These are phyloP conservation scores for Sinocyclocheilus grahami DNA, from an alignment of 2,113 vertebrate species.

Conservation along the genomic window DNA sequence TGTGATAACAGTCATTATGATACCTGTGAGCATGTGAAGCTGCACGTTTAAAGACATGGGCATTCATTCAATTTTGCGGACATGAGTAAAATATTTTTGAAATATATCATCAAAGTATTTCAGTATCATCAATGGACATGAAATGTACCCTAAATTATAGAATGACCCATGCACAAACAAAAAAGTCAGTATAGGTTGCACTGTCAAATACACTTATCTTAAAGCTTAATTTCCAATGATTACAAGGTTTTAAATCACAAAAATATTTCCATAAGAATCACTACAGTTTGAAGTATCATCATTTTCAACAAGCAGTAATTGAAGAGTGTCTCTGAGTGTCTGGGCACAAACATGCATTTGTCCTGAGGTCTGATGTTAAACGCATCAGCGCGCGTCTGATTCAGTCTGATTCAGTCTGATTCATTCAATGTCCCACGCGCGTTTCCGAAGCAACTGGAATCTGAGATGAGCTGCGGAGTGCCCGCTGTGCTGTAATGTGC, in stretches of 20 bases:
- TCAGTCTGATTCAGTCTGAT: background rate
- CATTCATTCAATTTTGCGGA: constrained; percentile 1
- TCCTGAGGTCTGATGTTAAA: constrained; percentile 70
- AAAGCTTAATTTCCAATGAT: background rate
- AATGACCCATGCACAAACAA: too few species aligned
- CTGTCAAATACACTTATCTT: too few species aligned
- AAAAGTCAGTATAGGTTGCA: too few species aligned
- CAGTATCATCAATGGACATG: too few species aligned
- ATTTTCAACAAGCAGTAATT: background rate
- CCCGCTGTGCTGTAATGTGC: constrained; percentile 91
- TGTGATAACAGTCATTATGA: constrained; percentile 80
- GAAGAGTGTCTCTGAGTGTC: background rate
- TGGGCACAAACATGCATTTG: background rate
- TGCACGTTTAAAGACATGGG: constrained; percentile 70
- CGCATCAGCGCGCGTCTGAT: constrained; percentile 39
- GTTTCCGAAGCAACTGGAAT: constrained; percentile 90
- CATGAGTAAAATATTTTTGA: too few species aligned
- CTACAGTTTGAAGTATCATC: background rate
- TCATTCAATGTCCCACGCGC: constrained; percentile 75
- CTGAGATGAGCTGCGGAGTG: constrained; percentile 92
- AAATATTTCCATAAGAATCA: too few species aligned
- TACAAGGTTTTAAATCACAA: background rate
- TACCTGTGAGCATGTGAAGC: constrained; percentile 68
- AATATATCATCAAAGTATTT: too few species aligned
- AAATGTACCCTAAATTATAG: too few species aligned